Base-by-base conservation (phyloP, 2,797 vertebrate species). In the Crenichthys baileyi region DNA sequence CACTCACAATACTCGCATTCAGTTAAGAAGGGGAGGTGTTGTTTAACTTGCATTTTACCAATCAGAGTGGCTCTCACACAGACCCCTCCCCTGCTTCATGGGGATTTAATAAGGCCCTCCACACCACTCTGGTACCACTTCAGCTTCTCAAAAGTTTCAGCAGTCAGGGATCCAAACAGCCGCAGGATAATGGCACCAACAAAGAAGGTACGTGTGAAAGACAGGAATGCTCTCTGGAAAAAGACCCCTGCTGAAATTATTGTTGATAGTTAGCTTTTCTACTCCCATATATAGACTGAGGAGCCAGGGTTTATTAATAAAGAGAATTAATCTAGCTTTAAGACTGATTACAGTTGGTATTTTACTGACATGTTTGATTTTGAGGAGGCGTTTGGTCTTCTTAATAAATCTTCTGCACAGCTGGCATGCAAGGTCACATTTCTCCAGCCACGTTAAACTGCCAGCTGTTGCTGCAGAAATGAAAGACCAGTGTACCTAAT, bases 171-270 rank as follows among this genome's bases (percentile, higher is more conserved):
- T 91, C 86, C 87, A 90, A 81, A 75, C 83, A 87, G 75, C 82
- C 82, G 67, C 80, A 87, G 90, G 85, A 91, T 76, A 79, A 95
- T 95, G 94, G 92, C 93, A 92, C 92, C 93, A 83, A 73, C 16
- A 75, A 93, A 92, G 80, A 94, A 92, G 94, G 94, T 95, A 93
- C 1, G 88, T 89, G 65, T 82, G n/a, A 53, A 75, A 15, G 15
- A 2, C 0, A 16, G 12, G 58, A 26, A 4, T 61, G 50, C 36
- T 55, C 4, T 26, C 29, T 46, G 71, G 51, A 80, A 22, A 78
- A 36, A 46, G 13, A 36, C 58, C 12, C 53, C 75, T 44, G 24
- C 36, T 53, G 58, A 51, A 55, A 51, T n/a, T 60, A 41, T 7
- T 79, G 41, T 18, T 75, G 20, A 0, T 44, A 16, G 8, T 22